phyloP scores from a whole-genome alignment of 1,140 invertebrate genomes.

The Drosophila serrata region DNA sequence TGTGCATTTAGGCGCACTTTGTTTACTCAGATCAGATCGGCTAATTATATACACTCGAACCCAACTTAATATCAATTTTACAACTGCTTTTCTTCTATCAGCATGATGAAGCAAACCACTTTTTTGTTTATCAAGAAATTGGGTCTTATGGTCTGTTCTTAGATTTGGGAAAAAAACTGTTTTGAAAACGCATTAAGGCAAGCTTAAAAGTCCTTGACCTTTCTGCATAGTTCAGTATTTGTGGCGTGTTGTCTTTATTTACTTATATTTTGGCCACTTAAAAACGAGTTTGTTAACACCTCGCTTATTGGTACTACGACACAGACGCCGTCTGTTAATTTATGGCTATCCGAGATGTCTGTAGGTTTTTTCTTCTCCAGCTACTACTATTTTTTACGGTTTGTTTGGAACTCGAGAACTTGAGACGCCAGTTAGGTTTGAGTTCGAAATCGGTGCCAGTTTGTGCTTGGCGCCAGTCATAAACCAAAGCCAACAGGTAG shows the following conservation, averaged over 20 bases:
- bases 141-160: constrained; percentile 9
- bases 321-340: constrained; percentile 65
- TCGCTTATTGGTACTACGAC: constrained; percentile 47
- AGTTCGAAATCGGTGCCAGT: constrained; percentile 67
- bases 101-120: constrained; percentile 18
- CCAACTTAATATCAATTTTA: constrained; percentile 35
- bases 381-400: constrained; percentile 57
- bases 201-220: constrained; percentile 61
- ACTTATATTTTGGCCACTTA: constrained; percentile 44
- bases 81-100: constrained; percentile 28
- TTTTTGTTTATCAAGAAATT: constrained; percentile 17
- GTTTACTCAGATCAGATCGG: constrained; percentile 22
- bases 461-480: constrained; percentile 75
- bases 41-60: constrained; percentile 12
- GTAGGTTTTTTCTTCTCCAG: constrained; percentile 37
- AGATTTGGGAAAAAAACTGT: constrained; percentile 4
- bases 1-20: constrained; percentile 30
- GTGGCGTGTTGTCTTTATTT: constrained; percentile 30
- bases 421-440: constrained; percentile 57
- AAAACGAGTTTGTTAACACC: constrained; percentile 77
- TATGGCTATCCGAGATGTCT: constrained; percentile 42
- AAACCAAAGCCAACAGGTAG: constrained; percentile 55
- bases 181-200: constrained; percentile 10
- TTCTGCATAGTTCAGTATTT: constrained; percentile 55
- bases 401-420: constrained; percentile 68